A percentile compares a stretch with the other conserved stretches of the same genome.
Conservation (phyloP, 2,888 invertebrate species). For the Polyploca ridens region DNA sequence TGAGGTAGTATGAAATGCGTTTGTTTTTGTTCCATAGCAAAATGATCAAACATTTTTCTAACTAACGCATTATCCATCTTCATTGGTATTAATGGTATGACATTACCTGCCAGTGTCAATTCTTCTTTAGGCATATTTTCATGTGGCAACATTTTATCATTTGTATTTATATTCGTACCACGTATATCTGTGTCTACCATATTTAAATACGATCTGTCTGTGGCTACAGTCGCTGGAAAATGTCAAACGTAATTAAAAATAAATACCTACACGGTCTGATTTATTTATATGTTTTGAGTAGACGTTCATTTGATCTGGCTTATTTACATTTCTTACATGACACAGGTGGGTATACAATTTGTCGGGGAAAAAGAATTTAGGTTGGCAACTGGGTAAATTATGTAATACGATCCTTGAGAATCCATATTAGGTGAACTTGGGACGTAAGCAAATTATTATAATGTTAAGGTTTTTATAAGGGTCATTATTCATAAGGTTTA, state of each 20-base stretch:
- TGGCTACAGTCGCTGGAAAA: neutral
- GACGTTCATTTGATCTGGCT: neutral
- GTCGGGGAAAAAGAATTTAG: neutral
- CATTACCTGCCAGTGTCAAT: neutral
- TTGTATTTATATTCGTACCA: neutral
- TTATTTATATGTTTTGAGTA: neutral
- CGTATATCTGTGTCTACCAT: neutral
- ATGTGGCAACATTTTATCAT: neutral
- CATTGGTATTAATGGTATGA: neutral
- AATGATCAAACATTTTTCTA: constrained; percentile 39
- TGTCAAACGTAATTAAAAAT: neutral
- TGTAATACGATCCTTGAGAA: too few relatives aligned
- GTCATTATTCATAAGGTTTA: too few relatives aligned
- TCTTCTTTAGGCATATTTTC: neutral
- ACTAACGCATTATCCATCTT: constrained; percentile 19
- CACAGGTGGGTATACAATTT: neutral
- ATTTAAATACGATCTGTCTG: neutral
- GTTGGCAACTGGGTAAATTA: neutral
- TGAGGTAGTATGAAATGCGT: constrained; percentile 36
- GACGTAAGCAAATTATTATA: too few relatives aligned
- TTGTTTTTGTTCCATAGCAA: constrained; percentile 38
- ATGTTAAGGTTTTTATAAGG: too few relatives aligned
- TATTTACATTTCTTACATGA: too few relatives aligned
- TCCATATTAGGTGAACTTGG: too few relatives aligned
- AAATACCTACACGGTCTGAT: neutral